A percentile compares a stretch with the other conserved stretches of the same genome.
Conservation (phyloP, 2,797 vertebrate species). For the Rhinogobio ventralis region DNA sequence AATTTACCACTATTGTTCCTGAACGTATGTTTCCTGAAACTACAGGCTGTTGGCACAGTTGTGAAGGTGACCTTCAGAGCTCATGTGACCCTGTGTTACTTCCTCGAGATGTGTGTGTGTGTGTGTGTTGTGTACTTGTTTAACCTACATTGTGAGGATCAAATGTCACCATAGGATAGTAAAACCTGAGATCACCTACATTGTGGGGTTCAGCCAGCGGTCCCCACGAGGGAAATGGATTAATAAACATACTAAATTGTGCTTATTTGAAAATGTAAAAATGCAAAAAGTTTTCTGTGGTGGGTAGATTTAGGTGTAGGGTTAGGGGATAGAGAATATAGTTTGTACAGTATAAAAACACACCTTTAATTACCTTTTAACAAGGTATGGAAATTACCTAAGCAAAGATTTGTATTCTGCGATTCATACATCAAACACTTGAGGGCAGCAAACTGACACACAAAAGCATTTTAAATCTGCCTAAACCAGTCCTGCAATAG, state of each 20-base stretch:
- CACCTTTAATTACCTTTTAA: no score
- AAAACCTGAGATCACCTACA: not conserved
- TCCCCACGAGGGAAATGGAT: not conserved
- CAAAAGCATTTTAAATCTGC: not conserved
- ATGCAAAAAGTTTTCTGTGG: not conserved
- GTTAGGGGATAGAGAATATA: no score
- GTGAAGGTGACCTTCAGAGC: slow-evolving; percentile 62
- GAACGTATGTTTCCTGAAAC: slow-evolving; percentile 17
- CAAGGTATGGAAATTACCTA: not conserved
- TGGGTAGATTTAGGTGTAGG: no score
- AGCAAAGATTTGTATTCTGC: slow-evolving; percentile 24
- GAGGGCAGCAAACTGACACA: slow-evolving; percentile 39
- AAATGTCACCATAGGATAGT: not conserved
- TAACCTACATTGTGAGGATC: not conserved
- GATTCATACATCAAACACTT: slow-evolving; percentile 25
- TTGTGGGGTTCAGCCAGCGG: not conserved
- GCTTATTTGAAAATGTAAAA: not conserved
- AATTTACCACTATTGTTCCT: slow-evolving; percentile 36
- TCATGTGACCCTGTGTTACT: slow-evolving; percentile 49
- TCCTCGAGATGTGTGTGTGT: slow-evolving; percentile 38
- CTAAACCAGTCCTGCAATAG: not conserved
- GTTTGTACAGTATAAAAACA: no score
- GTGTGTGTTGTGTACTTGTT: not conserved
- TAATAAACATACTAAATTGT: not conserved
- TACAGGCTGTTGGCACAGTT: slow-evolving; percentile 44